These are phyloP conservation scores for Linnaemya vulpina DNA, from an alignment of 2,888 invertebrate genomes.

Conservation along the genomic window DNA sequence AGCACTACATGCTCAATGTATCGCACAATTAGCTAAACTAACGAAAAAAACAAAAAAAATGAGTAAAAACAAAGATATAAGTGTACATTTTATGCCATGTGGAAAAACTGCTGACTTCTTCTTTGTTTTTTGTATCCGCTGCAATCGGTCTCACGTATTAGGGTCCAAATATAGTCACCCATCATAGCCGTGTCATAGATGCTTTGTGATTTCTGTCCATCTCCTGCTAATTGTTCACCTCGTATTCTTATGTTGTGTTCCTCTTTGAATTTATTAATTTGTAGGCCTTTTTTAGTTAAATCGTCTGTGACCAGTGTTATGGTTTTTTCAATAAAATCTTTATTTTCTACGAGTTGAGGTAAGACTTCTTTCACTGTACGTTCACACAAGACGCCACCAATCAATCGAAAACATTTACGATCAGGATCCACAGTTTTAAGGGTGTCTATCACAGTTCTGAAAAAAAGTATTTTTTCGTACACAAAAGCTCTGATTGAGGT, in stretches of 20 bases:
- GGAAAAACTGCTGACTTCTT: too few species aligned
- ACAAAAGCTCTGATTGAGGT: slow-evolving; percentile 73
- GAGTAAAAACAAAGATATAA: too few species aligned
- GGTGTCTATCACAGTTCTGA: slow-evolving; percentile 96
- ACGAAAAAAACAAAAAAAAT: too few species aligned
- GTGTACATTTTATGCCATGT: too few species aligned
- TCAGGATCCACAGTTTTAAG: slow-evolving; percentile 92
- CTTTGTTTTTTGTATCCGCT: too few species aligned
- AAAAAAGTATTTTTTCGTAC: background rate
- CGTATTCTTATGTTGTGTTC: slow-evolving; percentile 94
- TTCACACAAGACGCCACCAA: slow-evolving; percentile 97
- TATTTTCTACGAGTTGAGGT: slow-evolving; percentile 91
- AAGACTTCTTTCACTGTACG: slow-evolving; percentile 95
- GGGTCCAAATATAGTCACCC: too few species aligned
- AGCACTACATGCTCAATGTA: too few species aligned
- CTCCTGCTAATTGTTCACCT: slow-evolving; percentile 84
- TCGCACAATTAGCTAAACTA: too few species aligned
- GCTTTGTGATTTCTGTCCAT: slow-evolving; percentile 77
- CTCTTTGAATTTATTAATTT: slow-evolving; percentile 96
- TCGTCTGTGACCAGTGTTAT: slow-evolving; percentile 91
- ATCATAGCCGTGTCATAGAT: too few species aligned
- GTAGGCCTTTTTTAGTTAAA: slow-evolving; percentile 92
- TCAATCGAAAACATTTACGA: slow-evolving; percentile 95
- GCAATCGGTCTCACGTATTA: too few species aligned
- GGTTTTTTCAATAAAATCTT: slow-evolving; percentile 91